A percentile compares a stretch with the other conserved stretches of the same genome.
Evolutionary conservation across 2,888 invertebrate species (phyloP).

Genomic region (Epinotia ramella): DNA sequence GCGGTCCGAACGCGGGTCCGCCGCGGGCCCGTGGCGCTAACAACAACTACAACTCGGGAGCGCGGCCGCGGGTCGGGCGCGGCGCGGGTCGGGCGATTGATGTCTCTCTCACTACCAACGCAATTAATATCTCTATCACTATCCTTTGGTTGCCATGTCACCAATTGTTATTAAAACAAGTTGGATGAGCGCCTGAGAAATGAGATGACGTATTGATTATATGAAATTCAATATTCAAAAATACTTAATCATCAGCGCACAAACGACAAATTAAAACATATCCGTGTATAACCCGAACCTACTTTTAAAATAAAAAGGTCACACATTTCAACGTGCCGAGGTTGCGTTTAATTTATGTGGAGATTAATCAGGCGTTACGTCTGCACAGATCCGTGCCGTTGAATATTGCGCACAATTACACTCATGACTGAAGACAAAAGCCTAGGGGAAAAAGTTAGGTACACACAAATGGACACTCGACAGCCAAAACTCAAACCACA

Average conservation of each 20-base stretch:
- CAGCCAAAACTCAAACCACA: neutral
- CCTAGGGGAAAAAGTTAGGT: neutral
- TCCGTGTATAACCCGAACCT: neutral
- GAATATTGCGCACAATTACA: constrained; percentile 20
- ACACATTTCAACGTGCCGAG: constrained; percentile 22
- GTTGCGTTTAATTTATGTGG: constrained; percentile 37
- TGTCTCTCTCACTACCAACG: no score
- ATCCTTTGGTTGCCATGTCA: no score
- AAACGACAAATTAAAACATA: neutral
- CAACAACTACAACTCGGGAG: no score
- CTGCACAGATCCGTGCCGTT: constrained; percentile 18
- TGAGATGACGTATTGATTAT: neutral
- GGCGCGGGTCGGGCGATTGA: no score
- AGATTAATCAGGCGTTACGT: constrained; percentile 35
- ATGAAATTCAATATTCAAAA: neutral
- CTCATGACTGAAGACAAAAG: constrained; percentile 37
- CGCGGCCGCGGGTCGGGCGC: no score
- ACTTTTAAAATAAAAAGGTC: constrained; percentile 23
- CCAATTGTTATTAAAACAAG: neutral
- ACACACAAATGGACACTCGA: neutral
- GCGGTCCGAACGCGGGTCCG: no score
- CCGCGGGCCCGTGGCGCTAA: no score
- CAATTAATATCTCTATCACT: no score
- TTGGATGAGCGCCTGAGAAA: neutral
- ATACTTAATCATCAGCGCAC: neutral